Evolutionary conservation across 2,113 vertebrate genomes (phyloP), one percentile per base, ranked within the genome.

Genomic region (Meleagris gallopavo): DNA sequence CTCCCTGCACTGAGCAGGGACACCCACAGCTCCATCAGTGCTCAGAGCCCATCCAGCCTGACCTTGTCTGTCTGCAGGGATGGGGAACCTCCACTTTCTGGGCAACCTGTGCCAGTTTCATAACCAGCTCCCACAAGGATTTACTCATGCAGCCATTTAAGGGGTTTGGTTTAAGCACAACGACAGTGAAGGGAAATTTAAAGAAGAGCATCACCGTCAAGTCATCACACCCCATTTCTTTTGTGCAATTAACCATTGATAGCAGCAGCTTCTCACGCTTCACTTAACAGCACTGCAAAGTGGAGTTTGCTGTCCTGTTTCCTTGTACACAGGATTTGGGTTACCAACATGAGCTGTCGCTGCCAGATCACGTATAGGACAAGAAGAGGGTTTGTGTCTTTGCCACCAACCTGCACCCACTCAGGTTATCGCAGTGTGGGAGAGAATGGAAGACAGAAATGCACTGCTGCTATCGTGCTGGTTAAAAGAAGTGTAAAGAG

Each of bases 341-440:
- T 29, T 16, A 36, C 15, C 0, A 0, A 11, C 11, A 3, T 1
- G 58, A 75, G 27, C 40, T 79, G 21, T 1, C 1, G 2, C 46
- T 17, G 18, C 30, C 46, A 32, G 19, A 65, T 14, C 24, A 29
- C 0, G 0, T 17, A 34, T 0, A 21, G 82, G 69, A 76, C 2
- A 29, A 85, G 62, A 27, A 62, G n/a, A 71, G 40, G 9, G n/a
- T 11, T 19, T 34, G 58, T 36, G 60, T 46, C 30, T 27, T 54
- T 20, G 30, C 66, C 79, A 71, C 77, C 67, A 91, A 45, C 34
- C 38, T 71, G 27, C 4, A 36, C 55, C 48, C 38, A 9, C 45
- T 79, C 36, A 18, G 45, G 50, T 54, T 60, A 30, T 4, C 4
- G 12, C 3, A 32, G 32, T 2, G 10, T 2, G 72, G 62, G 75